Base-by-base conservation (phyloP, 2,888 invertebrate species). In the Beris chalybata region DNA sequence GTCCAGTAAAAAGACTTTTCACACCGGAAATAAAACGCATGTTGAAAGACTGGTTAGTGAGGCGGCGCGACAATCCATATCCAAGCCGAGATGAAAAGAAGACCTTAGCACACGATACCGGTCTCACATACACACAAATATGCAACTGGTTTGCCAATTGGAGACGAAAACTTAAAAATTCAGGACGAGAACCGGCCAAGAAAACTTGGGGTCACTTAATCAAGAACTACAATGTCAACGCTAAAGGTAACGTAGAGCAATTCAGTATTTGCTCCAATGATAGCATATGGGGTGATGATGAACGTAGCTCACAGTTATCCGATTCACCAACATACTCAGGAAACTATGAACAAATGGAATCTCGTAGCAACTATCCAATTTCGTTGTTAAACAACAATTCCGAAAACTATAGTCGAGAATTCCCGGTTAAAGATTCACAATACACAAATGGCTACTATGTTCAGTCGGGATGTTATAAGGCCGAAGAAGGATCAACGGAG, bases 141-240 rank as follows among this genome's bases (percentile, higher is more conserved):
- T 83, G 78, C 71, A 91, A 91, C 78, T 91, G 91, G 91, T 91
- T 91, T 76, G 91, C 91, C n/a, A 91, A 91, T 74, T 91, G 91
- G 91, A 83, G 91, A 68, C 81, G 91, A 73, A 91, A 91, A 77
- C 79, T 91, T 66, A 90, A 90, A 79, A 90, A 90, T 76, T 89
- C 89, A 0, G 89, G 89, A 70, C 84, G 83, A 50, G 88, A 90
- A 74, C 84, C 86, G 57, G 85, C 86, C 69, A 85, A 86, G 73
- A 86, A 86, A 73, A 89, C 90, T 0, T 90, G 90, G 90, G 89
- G 89, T 2, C 87, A 89, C 76, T 82, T 90, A 5, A 90, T 81
- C 32, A 81, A 81, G 69, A 86, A 88, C 9, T 90, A 90, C 80
- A 90, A 90, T 76, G 85, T 85, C 70, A 88, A 89, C 71, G 90